Conservation (phyloP, 1,140 invertebrate species). For the Yoshiicerus persimilis region DNA sequence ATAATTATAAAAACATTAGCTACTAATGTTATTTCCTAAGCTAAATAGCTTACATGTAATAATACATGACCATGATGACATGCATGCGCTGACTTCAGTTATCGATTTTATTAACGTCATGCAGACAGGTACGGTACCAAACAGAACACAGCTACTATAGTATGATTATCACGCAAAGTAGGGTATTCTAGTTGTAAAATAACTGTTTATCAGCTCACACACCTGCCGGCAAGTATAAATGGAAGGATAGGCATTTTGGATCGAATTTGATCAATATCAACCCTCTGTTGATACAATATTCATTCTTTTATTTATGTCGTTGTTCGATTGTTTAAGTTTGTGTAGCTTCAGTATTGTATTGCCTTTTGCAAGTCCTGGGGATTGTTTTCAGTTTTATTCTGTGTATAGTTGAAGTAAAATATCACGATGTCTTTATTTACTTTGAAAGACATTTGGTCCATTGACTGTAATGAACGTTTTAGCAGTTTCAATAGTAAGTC, state of each 20-base stretch:
- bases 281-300: slow-evolving; percentile 3
- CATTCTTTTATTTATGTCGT: background rate
- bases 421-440: slow-evolving; percentile 76
- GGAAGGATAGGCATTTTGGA: background rate
- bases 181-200: background rate
- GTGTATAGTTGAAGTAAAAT: background rate
- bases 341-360: background rate
- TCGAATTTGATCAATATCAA: slow-evolving; percentile 3
- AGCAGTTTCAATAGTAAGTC: slow-evolving; percentile 64
- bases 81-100: background rate
- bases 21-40: background rate
- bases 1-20: background rate
- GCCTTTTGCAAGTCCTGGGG: background rate
- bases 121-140: background rate
- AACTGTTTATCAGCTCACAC: background rate
- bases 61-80: background rate
- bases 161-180: background rate
- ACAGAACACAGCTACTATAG: background rate
- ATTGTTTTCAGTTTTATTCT: background rate
- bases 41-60: background rate
- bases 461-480: slow-evolving; percentile 64
- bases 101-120: background rate
- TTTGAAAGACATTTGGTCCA: slow-evolving; percentile 74
- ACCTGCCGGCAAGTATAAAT: background rate
- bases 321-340: background rate